A percentile compares a stretch with the other conserved stretches of the same genome.
These are phyloP conservation scores for Lepidocyrtoides sp. DNA, from an alignment of 2,888 invertebrate genomes.

Conservation along the genomic window DNA sequence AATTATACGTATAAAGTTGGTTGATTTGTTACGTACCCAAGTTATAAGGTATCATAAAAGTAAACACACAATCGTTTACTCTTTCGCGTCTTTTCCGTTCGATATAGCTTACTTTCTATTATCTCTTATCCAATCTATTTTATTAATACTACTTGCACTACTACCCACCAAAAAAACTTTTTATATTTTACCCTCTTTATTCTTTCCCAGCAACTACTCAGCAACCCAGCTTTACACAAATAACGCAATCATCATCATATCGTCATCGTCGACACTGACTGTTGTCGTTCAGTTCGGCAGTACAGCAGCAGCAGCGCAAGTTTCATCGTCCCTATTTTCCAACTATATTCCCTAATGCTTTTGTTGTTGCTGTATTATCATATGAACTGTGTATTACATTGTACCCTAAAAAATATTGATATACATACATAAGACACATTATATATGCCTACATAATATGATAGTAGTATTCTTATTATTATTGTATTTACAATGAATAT, in stretches of 20 bases:
- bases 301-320: background rate
- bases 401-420: conserved; percentile 8
- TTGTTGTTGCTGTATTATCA: background rate
- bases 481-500: background rate
- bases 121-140: conserved; percentile 27
- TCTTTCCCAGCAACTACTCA: no score
- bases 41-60: background rate
- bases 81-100: background rate
- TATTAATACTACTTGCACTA: no score
- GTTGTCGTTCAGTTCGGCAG: background rate
- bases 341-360: no score
- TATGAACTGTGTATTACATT: background rate
- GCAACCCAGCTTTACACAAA: background rate
- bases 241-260: background rate
- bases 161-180: conserved; percentile 1
- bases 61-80: background rate
- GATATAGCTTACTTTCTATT: background rate
- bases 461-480: background rate
- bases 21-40: no score
- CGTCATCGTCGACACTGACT: background rate
- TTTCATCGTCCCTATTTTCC: conserved; percentile 12
- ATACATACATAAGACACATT: background rate
- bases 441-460: background rate
- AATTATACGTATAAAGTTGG: background rate
- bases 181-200: conserved; percentile 11